These are phyloP conservation scores for Salvelinus alpinus DNA, from an alignment of 2,113 vertebrate species.

Conservation along the genomic window DNA sequence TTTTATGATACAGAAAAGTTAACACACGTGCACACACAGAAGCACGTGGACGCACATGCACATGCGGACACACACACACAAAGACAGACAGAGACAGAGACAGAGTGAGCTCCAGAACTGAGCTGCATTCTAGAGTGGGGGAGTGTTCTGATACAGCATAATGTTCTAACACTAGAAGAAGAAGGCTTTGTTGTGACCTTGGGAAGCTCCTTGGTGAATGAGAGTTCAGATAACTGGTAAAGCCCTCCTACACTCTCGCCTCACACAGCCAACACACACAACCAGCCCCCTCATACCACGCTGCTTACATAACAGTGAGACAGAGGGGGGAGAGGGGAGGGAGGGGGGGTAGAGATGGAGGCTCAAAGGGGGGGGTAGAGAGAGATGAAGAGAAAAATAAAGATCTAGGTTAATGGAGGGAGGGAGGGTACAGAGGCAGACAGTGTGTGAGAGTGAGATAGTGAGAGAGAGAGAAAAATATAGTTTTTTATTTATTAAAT, in stretches of 20 bases:
- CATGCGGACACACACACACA: background rate
- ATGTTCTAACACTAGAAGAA: conserved; percentile 21
- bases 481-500: no score
- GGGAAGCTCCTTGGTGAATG: conserved; percentile 57
- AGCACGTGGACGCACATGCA: background rate
- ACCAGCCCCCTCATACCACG: conserved; percentile 7
- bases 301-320: no score
- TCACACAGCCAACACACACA: conserved; percentile 53
- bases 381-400: no score
- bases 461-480: background rate
- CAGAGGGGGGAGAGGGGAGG: background rate
- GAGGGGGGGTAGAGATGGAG: background rate
- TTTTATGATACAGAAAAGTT: background rate
- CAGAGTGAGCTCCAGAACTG: background rate
- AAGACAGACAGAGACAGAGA: background rate
- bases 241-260: conserved; percentile 52
- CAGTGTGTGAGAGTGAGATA: conserved; percentile 34
- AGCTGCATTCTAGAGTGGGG: conserved; percentile 15
- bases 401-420: no score
- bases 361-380: no score
- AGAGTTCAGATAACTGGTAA: conserved; percentile 54
- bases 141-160: conserved; percentile 49
- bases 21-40: no score
- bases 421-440: background rate
- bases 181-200: conserved; percentile 54